Evolutionary conservation across 1,140 invertebrate species (phyloP), one percentile per base, ranked within the genome.

Genomic region (Cydia pomonella): DNA sequence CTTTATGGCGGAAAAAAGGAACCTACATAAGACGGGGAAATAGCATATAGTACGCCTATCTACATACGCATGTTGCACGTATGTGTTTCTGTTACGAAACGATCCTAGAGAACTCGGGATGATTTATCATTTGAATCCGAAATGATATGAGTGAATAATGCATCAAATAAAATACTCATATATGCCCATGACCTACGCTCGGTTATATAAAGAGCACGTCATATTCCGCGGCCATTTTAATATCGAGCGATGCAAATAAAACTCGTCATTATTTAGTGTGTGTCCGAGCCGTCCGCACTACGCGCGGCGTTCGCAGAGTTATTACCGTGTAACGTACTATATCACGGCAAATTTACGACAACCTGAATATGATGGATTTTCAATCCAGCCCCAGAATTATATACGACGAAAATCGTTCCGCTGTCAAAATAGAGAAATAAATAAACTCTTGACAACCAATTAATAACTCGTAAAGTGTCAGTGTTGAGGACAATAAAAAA

Each of bases 381-480:
- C 91, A 92, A 92, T 92, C 89, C 90, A 73, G 81, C 82, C 85
- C 82, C 80, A 83, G 66, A 62, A 66, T 89, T 88, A 90, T 88
- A 83, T 88, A 90, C 83, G 87, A 81, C 87, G 86, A 92, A 92
- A 92, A 92, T 89, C 85, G 86, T 82, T 83, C 81, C 82, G 81
- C 81, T 86, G 86, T 89, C 89, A 91, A 92, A 91, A 92, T 92
- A 92, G 86, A 92, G 90, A 89, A 91, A 93, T 93, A 93, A 92
- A 93, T 92, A 92, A 90, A 90, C 84, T 81, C 82, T 84, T 91
- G 92, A 93, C 92, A 92, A 88, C 88, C 92, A 92, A 93, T 93
- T 93, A 93, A 93, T 93, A 93, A 92, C 90, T 92, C 92, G 91
- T 92, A 93, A 92, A 93, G 83, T 91, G 90, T 92, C 91, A 92